Base-by-base conservation (phyloP, 64 coral and sea anemone genomes). In the Astreopora myriophthalma region DNA sequence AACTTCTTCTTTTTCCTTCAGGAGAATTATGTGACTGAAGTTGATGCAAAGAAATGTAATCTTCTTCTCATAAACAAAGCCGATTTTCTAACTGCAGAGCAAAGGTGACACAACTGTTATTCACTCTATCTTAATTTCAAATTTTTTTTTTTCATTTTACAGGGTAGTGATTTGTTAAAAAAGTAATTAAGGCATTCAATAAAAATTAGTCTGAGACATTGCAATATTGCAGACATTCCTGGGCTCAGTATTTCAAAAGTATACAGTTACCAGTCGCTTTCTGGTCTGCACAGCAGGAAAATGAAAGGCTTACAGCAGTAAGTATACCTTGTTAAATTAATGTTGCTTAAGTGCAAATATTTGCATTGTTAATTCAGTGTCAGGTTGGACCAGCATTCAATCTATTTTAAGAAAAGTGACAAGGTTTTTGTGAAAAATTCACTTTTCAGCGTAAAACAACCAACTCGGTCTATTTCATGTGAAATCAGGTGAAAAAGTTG, bases 1-100 rank as follows among this genome's bases (percentile, higher is more conserved):
- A 44, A 44, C 6, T 11, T 44, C 40, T 19, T n/a, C 23, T 69
- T 73, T 85, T 75, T 89, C 62, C 70, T 87, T 36, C 37, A 98
- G 96, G 96, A 95, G 55, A 88, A 36, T 35, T 98, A 98, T 90
- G 93, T 98, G 22, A 86, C 46, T 48, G 96, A 98, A 92, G 80
- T 95, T 16, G 57, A 89, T 57, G 48, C 77, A 68, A 62, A 80
- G 1, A 98, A 98, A 86, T 55, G 79, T 23, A 98, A 98, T 65
- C 86, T 98, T n/a, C 68, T 98, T 28, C 89, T 98, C 0, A 75
- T 98, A 23, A 98, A 98, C 36, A 98, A 98, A 79, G 96, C 96
- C 64, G 96, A 98, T 82, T 92, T 90, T 80, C 74, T 98, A 13
- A 93, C 96, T 82, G 86, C 86, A 20, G 30, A 65, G 19, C 96